These are phyloP conservation scores for Patiria pectinifera DNA, from an alignment of 53 echinoderm and acorn worm species.

Conservation along the genomic window DNA sequence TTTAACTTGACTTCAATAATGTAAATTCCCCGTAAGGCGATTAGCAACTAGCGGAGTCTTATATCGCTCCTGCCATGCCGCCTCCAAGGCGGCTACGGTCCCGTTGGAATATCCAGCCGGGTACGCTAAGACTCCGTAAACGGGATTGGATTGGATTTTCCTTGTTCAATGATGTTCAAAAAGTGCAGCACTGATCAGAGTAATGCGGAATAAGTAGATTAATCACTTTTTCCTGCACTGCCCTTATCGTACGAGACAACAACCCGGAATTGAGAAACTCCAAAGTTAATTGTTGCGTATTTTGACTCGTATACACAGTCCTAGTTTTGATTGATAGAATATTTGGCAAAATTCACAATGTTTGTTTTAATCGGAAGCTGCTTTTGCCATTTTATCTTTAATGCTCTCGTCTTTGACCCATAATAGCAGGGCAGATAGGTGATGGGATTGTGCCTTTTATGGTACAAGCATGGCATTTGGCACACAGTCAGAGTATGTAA, in stretches of 20 bases:
- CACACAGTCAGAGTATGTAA: too few relatives aligned
- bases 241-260: neutral
- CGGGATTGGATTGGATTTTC: neutral
- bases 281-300: neutral
- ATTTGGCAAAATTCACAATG: too few relatives aligned
- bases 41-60: neutral
- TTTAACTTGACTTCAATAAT: slow-evolving; percentile 66
- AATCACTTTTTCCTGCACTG: slow-evolving; percentile 14
- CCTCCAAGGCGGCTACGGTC: slow-evolving; percentile 10
- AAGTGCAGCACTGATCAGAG: neutral
- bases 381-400: too few relatives aligned
- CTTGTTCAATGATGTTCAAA: slow-evolving; percentile 8
- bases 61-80: slow-evolving; percentile 17
- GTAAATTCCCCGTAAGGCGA: slow-evolving; percentile 64
- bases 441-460: too few relatives aligned
- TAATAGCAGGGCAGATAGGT: too few relatives aligned
- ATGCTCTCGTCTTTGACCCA: too few relatives aligned
- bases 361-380: too few relatives aligned
- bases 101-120: slow-evolving; percentile 31
- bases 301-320: too few relatives aligned
- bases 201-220: slow-evolving; percentile 48
- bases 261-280: slow-evolving; percentile 11
- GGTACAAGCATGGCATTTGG: too few relatives aligned
- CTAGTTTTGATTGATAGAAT: too few relatives aligned
- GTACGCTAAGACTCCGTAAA: neutral